These are phyloP conservation scores for Sterrhoptilus dennistouni DNA, from an alignment of 2,113 vertebrate species.

Conservation along the genomic window DNA sequence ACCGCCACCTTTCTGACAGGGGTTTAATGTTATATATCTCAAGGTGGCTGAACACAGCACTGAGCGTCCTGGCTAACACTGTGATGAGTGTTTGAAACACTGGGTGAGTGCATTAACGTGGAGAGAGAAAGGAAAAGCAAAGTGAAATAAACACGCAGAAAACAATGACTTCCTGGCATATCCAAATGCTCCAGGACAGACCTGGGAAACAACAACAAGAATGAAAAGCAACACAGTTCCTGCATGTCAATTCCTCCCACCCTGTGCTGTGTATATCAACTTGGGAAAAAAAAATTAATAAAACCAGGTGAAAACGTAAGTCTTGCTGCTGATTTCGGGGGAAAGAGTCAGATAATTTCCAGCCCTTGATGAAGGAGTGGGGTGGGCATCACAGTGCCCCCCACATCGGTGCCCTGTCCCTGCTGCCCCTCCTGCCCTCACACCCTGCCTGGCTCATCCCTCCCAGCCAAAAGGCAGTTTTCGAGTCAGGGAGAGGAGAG, in stretches of 20 bases:
- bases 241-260: slow-evolving; percentile 49
- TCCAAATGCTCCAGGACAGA: not conserved
- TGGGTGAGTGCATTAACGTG: not conserved
- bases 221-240: slow-evolving; percentile 23
- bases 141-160: not conserved
- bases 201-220: not conserved
- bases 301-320: not conserved
- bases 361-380: not conserved
- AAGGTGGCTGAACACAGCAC: slow-evolving; percentile 50
- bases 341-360: not conserved
- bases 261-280: not conserved
- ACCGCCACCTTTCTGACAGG: slow-evolving; percentile 56
- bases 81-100: not conserved
- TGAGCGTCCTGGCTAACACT: slow-evolving; percentile 23
- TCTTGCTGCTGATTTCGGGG: not conserved
- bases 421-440: not conserved
- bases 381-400: not conserved
- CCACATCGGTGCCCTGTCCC: rapidly evolving
- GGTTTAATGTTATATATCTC: slow-evolving; percentile 64
- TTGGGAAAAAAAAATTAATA: not conserved
- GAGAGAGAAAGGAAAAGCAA: not conserved
- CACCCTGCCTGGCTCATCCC: not conserved
- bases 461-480: slow-evolving; percentile 14
- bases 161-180: not conserved
- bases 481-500: slow-evolving; percentile 50